Conservation (phyloP, 2,888 invertebrate genomes). For the Noctua comes region DNA sequence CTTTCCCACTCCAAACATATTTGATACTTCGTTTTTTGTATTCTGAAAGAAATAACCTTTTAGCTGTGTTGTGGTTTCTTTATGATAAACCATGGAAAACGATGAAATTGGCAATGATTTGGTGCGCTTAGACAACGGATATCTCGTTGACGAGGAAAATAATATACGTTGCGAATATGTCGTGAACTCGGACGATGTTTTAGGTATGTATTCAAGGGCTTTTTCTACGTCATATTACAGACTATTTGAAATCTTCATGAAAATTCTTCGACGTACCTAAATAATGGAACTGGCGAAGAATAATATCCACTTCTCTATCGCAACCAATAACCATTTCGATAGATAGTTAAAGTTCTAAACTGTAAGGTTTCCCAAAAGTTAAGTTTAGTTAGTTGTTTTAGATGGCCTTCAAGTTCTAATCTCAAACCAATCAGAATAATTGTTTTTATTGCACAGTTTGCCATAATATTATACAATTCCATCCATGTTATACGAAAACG, state of each 20-base stretch:
- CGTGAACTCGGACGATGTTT: slow-evolving; percentile 86
- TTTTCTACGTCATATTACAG: slow-evolving; percentile 4
- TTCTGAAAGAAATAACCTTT: slow-evolving; percentile 41
- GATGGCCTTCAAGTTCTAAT: slow-evolving; percentile 4
- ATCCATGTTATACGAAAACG: not conserved
- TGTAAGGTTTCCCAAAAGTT: not conserved
- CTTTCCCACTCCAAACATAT: not conserved
- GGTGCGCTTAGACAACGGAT: slow-evolving; percentile 84
- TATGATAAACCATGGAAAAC: slow-evolving; percentile 86
- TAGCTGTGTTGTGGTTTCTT: slow-evolving; percentile 22
- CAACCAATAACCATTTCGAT: not conserved
- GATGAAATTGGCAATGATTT: slow-evolving; percentile 91
- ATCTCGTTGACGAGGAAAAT: slow-evolving; percentile 86
- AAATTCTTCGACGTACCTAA: not conserved
- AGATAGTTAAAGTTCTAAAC: not conserved
- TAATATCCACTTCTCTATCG: not conserved
- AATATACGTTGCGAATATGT: slow-evolving; percentile 77
- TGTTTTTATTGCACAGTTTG: slow-evolving; percentile 3
- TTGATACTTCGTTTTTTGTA: not conserved
- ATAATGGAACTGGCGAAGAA: not conserved
- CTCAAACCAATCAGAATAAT: not conserved
- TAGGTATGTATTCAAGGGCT: slow-evolving; percentile 77
- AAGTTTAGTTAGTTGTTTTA: too few species aligned
- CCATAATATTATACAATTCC: too few species aligned
- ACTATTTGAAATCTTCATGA: slow-evolving; percentile 9